Conservation (phyloP, 92 coral and sea anemone genomes). For the Micromussa lordhowensis region DNA sequence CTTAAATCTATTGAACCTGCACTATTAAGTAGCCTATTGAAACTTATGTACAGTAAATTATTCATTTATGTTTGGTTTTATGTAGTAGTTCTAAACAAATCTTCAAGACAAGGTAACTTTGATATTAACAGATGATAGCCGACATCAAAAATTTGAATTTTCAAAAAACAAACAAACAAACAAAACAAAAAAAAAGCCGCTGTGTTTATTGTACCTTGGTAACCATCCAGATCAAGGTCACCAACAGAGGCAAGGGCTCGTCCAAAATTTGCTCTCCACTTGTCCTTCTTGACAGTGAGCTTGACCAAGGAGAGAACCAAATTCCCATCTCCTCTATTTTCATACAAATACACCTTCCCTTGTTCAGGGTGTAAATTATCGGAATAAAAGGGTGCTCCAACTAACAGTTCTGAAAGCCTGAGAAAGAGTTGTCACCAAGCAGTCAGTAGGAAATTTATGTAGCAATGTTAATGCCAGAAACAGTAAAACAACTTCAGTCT, state of each 20-base stretch:
- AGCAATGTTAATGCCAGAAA: too few species aligned
- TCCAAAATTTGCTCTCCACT: constrained; percentile 84
- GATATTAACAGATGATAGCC: not conserved
- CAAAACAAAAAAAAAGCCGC: too few species aligned
- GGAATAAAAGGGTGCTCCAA: constrained; percentile 87
- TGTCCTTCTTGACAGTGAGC: constrained; percentile 34
- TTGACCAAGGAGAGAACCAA: constrained; percentile 28
- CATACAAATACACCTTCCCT: constrained; percentile 82
- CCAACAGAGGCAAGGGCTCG: constrained; percentile 82
- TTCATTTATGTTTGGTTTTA: too few species aligned
- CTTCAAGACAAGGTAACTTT: not conserved
- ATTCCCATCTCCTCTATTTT: constrained; percentile 72
- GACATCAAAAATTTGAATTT: not conserved
- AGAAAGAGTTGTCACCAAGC: not conserved
- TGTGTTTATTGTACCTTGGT: constrained; percentile 64
- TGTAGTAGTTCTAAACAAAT: too few species aligned
- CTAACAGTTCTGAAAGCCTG: constrained; percentile 71
- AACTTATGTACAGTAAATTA: too few species aligned
- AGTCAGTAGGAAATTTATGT: too few species aligned
- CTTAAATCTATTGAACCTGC: too few species aligned
- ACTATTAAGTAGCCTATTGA: too few species aligned
- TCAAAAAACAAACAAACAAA: too few species aligned
- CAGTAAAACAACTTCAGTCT: too few species aligned
- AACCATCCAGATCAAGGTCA: constrained; percentile 87
- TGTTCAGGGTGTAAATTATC: constrained; percentile 68